Evolutionary conservation across 1,140 invertebrate species (phyloP).

Genomic region (Drosophila orosa): DNA sequence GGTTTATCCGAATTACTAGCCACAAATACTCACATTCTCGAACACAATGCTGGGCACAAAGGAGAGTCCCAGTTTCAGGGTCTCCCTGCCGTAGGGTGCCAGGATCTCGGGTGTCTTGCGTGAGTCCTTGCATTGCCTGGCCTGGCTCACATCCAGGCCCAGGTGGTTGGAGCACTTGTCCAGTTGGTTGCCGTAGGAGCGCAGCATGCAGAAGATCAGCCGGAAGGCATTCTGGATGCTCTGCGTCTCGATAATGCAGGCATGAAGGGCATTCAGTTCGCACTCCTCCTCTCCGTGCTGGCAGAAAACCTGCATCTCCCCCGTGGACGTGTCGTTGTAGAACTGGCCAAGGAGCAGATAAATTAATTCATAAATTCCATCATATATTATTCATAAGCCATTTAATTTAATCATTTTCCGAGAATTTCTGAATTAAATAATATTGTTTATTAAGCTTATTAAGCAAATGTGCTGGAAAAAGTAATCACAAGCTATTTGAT

Average conservation of each 20-base stretch:
- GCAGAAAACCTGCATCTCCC: constrained; percentile 55
- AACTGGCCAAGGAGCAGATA: constrained; percentile 28
- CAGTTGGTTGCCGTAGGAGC: constrained; percentile 53
- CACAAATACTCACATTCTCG: constrained; percentile 57
- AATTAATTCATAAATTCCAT: no score
- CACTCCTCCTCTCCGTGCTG: constrained; percentile 73
- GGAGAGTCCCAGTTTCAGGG: constrained; percentile 59
- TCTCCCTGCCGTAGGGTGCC: constrained; percentile 66
- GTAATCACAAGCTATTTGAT: background rate
- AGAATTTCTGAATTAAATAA: background rate
- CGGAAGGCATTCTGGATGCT: constrained; percentile 49
- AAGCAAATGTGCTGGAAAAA: background rate
- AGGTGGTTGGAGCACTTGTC: constrained; percentile 56
- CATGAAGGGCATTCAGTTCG: constrained; percentile 78
- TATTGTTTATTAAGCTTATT: background rate
- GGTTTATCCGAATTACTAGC: no score
- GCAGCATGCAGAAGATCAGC: constrained; percentile 73
- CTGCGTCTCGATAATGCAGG: constrained; percentile 69
- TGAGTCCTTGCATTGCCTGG: constrained; percentile 56
- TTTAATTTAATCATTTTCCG: background rate
- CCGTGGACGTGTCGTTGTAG: constrained; percentile 55
- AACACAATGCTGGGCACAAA: constrained; percentile 79
- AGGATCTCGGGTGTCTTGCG: constrained; percentile 66
- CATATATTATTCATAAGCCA: background rate
- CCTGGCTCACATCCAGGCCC: constrained; percentile 54